Evolutionary conservation across 2,113 vertebrate genomes (phyloP).

Genomic region (Tursiops truncatus): DNA sequence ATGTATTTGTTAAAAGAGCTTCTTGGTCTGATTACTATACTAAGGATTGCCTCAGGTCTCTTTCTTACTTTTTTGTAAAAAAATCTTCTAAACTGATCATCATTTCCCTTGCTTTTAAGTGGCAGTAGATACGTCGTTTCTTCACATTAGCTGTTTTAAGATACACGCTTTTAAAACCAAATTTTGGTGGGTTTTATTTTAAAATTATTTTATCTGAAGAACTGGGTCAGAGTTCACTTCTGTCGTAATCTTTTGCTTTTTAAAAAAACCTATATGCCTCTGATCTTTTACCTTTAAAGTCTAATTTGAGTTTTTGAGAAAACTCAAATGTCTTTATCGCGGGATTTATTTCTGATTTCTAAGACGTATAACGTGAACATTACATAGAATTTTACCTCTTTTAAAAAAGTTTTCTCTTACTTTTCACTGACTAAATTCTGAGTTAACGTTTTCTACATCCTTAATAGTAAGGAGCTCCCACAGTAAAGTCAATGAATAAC

Average conservation of each 20-base stretch:
- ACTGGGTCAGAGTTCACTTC: neutral
- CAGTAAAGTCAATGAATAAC: slow-evolving; percentile 35
- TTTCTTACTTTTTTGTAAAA: neutral
- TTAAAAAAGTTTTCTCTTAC: neutral
- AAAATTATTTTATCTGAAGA: neutral
- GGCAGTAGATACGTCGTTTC: neutral
- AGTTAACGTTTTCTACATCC: neutral
- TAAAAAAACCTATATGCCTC: neutral
- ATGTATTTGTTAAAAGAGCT: neutral
- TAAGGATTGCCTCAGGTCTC: neutral
- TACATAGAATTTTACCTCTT: neutral
- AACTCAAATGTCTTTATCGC: neutral
- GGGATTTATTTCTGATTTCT: neutral
- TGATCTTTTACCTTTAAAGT: neutral
- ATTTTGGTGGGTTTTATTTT: neutral
- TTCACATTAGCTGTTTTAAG: neutral
- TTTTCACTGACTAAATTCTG: neutral
- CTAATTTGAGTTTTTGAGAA: neutral
- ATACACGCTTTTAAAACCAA: neutral
- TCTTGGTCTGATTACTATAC: neutral
- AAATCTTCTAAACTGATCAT: neutral
- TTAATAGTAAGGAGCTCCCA: neutral
- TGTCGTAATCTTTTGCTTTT: neutral
- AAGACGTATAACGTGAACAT: neutral
- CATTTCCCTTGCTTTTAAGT: neutral